Evolutionary conservation across 2,113 vertebrate species (phyloP).

Genomic region (Caranx ignobilis): DNA sequence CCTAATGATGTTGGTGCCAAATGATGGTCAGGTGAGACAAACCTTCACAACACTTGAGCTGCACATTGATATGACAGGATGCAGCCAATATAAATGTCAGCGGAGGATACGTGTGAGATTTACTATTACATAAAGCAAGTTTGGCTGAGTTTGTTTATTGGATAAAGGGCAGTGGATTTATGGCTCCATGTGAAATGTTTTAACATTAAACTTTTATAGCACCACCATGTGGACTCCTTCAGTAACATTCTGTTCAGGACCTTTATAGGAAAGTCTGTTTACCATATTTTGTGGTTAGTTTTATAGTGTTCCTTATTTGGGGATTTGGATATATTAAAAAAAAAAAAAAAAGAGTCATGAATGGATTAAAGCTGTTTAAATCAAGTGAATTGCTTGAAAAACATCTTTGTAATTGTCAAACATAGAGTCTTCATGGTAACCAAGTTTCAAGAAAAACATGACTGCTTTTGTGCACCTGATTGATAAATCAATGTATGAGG

Average conservation of each 20-base stretch:
- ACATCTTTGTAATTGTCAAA: background rate
- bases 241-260: background rate
- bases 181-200: background rate
- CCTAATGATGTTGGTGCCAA: slow-evolving; percentile 74
- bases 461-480: too few species aligned
- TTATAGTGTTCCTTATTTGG: background rate
- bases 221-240: slow-evolving; percentile 19
- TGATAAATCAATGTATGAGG: background rate
- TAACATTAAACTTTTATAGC: background rate
- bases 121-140: background rate
- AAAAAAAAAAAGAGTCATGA: too few species aligned
- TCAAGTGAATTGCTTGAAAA: background rate
- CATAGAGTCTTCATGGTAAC: background rate
- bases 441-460: background rate
- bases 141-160: background rate
- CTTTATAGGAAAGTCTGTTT: background rate
- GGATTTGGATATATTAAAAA: background rate
- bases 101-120: background rate
- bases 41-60: background rate
- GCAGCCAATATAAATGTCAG: background rate
- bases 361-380: background rate
- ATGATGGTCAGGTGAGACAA: slow-evolving; percentile 84
- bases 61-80: background rate
- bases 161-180: background rate
- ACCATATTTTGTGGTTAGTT: background rate